phyloP scores from a whole-genome alignment of 2,797 vertebrate species.

The Lophotriccus pileatus region DNA sequence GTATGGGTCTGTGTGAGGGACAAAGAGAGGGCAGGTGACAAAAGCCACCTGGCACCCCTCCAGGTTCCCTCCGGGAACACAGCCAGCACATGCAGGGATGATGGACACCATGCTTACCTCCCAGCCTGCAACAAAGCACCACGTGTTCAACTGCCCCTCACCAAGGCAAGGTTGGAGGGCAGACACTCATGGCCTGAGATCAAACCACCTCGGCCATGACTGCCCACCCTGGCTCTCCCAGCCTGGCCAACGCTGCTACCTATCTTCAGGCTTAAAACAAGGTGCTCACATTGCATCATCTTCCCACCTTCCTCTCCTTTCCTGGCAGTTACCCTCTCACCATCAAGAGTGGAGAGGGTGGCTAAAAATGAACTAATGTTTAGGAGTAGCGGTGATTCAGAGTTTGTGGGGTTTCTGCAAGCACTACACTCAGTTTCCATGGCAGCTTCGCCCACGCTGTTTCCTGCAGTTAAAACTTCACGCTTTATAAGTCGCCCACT shows the following conservation, averaged over 20 bases:
- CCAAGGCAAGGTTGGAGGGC: fast-evolving
- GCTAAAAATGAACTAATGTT: background rate
- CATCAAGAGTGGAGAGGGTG: fast-evolving
- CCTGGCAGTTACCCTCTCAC: background rate
- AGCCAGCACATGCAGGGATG: background rate
- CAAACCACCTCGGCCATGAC: background rate
- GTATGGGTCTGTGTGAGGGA: background rate
- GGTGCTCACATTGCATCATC: background rate
- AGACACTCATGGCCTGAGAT: background rate
- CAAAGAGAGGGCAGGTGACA: background rate
- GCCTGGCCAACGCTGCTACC: fast-evolving
- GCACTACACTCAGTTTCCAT: background rate
- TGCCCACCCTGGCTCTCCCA: background rate
- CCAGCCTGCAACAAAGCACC: background rate
- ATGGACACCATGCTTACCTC: background rate
- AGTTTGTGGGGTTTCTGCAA: background rate
- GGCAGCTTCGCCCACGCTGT: background rate
- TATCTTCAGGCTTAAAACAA: background rate
- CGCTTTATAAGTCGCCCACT: fast-evolving
- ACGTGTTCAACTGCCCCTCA: fast-evolving
- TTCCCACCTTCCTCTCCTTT: background rate
- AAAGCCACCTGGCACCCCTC: background rate
- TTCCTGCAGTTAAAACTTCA: background rate
- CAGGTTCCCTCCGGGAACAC: background rate
- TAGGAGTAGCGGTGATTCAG: background rate